Conservation (phyloP, 2,797 vertebrate species). For the Acanthurus tractus region DNA sequence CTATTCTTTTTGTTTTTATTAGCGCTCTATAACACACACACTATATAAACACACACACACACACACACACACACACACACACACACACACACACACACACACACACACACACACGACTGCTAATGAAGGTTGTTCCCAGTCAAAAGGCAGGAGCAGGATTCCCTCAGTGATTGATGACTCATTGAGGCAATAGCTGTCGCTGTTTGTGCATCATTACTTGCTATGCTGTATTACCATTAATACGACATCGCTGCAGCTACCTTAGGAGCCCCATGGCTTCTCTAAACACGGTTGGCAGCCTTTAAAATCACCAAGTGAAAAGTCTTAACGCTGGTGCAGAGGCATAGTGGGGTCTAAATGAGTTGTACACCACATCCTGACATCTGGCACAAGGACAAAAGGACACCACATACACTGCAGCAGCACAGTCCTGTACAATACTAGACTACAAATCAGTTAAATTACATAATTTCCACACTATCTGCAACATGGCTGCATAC, state of each 20-base stretch:
- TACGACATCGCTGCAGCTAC: conserved; percentile 35
- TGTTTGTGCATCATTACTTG: conserved; percentile 72
- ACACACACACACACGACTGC: conserved; percentile 27
- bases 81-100: conserved; percentile 19
- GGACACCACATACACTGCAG: conserved; percentile 56
- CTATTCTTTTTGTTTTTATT: too few species aligned
- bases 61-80: neutral
- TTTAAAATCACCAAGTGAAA: conserved; percentile 48
- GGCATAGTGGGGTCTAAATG: conserved; percentile 62
- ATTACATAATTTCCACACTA: conserved; percentile 33
- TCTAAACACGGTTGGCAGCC: conserved; percentile 15
- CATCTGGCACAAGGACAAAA: conserved; percentile 79
- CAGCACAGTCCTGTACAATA: conserved; percentile 40
- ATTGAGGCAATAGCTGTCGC: conserved; percentile 57
- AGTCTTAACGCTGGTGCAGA: conserved; percentile 33
- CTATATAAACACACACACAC: conserved; percentile 1
- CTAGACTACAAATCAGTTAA: conserved; percentile 66
- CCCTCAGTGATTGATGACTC: conserved; percentile 79
- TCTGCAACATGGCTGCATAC: neutral
- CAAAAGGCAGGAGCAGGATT: conserved; percentile 70
- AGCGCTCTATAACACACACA: too few species aligned
- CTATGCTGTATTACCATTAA: conserved; percentile 53
- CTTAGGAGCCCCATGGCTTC: conserved; percentile 24
- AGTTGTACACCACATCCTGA: conserved; percentile 57
- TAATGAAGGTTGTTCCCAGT: conserved; percentile 79